phyloP scores from a whole-genome alignment of 1,140 invertebrate species.

The Caerostris darwini region DNA sequence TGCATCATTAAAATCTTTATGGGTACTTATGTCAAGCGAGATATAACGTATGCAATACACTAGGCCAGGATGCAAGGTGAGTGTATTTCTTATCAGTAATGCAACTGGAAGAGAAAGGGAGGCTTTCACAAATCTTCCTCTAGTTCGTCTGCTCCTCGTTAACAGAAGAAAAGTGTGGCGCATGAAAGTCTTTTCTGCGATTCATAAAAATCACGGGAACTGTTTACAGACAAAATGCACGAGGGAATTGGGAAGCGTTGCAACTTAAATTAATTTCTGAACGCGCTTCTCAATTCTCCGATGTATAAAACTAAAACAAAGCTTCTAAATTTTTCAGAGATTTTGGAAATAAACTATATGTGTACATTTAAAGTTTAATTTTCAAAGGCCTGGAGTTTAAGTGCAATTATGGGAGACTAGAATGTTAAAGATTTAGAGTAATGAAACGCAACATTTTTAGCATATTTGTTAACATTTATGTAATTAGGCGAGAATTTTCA shows the following conservation, averaged over 20 bases:
- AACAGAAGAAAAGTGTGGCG: neutral
- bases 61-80: neutral
- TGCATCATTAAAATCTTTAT: conserved; percentile 48
- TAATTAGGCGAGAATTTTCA: no score
- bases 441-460: no score
- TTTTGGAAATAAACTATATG: no score
- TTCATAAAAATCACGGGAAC: neutral
- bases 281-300: no score
- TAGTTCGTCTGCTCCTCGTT: neutral
- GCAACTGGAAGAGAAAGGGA: neutral
- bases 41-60: conserved; percentile 21
- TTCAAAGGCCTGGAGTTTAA: no score
- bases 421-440: no score
- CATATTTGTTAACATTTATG: no score
- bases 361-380: no score
- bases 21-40: conserved; percentile 48
- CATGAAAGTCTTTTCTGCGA: neutral
- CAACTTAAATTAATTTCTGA: no score
- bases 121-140: neutral
- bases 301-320: no score
- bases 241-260: neutral
- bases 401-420: no score
- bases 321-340: no score
- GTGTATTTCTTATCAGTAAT: conserved; percentile 14
- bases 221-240: neutral